Evolutionary conservation across 2,113 vertebrate species (phyloP), one percentile per base, ranked within the genome.

Genomic region (Apus apus): DNA sequence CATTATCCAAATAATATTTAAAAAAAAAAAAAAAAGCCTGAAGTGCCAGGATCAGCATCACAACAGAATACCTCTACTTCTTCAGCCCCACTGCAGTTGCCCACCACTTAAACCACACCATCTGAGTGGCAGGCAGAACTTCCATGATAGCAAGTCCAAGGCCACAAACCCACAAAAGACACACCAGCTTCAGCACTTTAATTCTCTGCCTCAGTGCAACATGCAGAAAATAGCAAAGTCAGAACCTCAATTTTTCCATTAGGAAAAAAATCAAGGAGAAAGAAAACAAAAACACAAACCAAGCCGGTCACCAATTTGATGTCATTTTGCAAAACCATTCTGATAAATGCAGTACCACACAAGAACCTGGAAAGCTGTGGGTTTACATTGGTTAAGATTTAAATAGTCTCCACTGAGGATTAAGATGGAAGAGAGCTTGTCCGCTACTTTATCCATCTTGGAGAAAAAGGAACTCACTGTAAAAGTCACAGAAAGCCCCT

Each of bases 121-220:
- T 16, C 30, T 23, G 15, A 92, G 50, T 2, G 2, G 22, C 61
- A 78, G 8, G 27, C 62, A 82, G 34, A 95, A 62, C 16, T 72
- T 93, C 70, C 43, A 38, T 2, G 8, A 53, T 0, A 29, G 27
- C 90, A 83, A 86, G 13, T 29, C 64, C 20, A 79, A 84, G 40
- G 58, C 27, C 78, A 85, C 27, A 74, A 83, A 34, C 7, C 17
- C 43, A 73, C 30, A 77, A 17, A 54, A 29, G 45, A 66, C 26
- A 71, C 16, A 86, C 0, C 0, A 82, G 61, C 38, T 48, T 43
- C 46, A 46, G 23, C 22, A 43, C 2, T 21, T 43, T 4, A 45
- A 30, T 71, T 43, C 71, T 51, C 75, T 53, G 34, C 56, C 71
- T 89, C 48, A 30, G 3, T 3, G 10, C 0, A 0, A 90, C 19